Base-by-base conservation (phyloP, 2,113 vertebrate genomes). In the Ciconia boyciana region DNA sequence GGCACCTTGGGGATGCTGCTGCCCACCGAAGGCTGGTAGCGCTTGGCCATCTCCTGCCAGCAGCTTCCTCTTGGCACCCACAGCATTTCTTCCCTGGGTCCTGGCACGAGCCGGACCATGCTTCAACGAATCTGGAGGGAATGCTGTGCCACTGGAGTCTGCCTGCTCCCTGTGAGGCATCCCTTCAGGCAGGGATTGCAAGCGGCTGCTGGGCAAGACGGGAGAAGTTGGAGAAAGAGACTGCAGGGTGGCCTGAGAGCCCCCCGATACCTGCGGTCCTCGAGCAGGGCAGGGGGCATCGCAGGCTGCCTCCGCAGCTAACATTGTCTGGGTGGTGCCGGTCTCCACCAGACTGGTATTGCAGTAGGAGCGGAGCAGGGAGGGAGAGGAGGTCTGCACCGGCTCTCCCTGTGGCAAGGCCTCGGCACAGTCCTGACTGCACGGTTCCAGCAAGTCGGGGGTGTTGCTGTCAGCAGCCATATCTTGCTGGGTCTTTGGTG, bases 401-500 rank as follows among this genome's bases (percentile, higher is more conserved):
- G 14, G 70, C 22, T 77, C 70, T 21, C 7, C 81, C 3, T 20
- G 77, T 0, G 4, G 20, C 16, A 43, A 28, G 16, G 1, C 16
- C 88, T 74, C 19, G 0, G 76, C 5, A 28, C 83, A 87, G 36
- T 54, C 70, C 34, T 54, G 91, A 81, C 84, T 83, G 6, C 77
- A 65, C 0, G 16, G n/a, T 19, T 95, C 93, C 43, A 93, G 29
- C 31, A 87, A 32, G 71, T 96, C 89, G 0, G 75, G 58, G 43
- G 91, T 95, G 89, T 97, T 95, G 84, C 93, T 97, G 87, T 96
- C 95, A 62, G 89, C 95, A 58, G 74, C 18, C 74, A 76, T 16
- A 1, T 95, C 81, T 29, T 85, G 58, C 46, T 95, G 66, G 44
- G 25, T n/a, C 48, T 84, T 75, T 2, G 6, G 10, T 0, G 65